Evolutionary conservation across 2,888 invertebrate genomes (phyloP), one percentile per base, ranked within the genome.

Genomic region (Ochropleura leucogaster): DNA sequence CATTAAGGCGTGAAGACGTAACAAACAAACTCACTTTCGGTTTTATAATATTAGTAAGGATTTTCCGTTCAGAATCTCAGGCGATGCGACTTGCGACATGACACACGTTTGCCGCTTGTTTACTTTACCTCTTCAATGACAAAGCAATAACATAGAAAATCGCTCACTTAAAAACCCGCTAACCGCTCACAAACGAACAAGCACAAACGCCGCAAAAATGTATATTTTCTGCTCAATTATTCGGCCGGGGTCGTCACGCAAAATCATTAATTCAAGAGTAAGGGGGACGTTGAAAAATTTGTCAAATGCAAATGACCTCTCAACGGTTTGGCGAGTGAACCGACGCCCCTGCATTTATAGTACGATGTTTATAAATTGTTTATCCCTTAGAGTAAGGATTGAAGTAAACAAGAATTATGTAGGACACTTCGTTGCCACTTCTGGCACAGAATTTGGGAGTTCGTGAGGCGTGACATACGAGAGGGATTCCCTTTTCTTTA

Each of bases 201-300:
- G 10, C n/a, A 44, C 64, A 73, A 79, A 74, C 80, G 51, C 74
- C 49, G 62, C 79, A 84, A 87, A 91, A 90, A 90, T 90, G 88
- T 89, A 90, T 90, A 91, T 90, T 92, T 92, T 90, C 89, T 85
- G 90, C 89, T 89, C 89, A 90, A 92, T 92, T 92, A 92, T 92
- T 88, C 89, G 73, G 72, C 75, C 73, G 77, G 89, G 88, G 86
- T 82, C 86, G 91, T 87, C 90, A 89, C 88, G 89, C 88, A 79
- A 84, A 89, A 90, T 90, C 92, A 92, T 92, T 92, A 92, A 92
- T 92, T 91, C 89, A 86, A 85, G 87, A 82, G 89, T 77, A 82
- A 86, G 89, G 74, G 89, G 75, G 75, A 84, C 80, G 82, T 69
- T 65, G 74, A 86, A 87, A 87, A 87, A 87, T 79, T 90, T 90